These are phyloP conservation scores for Cheilosia urbana DNA, from an alignment of 2,888 invertebrate genomes.

Conservation along the genomic window DNA sequence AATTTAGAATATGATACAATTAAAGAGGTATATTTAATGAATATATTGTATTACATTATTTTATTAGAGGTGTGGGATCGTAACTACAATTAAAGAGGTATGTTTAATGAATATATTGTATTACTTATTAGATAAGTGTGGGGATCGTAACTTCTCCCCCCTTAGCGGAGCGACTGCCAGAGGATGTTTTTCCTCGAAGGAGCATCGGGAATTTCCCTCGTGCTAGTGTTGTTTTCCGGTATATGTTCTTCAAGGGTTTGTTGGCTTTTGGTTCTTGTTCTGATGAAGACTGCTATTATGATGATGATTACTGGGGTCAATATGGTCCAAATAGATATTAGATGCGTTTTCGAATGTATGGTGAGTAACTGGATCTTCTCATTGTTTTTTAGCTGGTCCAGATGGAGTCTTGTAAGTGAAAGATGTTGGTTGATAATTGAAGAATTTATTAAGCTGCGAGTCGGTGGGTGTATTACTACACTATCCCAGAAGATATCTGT, in stretches of 20 bases:
- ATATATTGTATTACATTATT: no score
- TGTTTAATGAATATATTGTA: no score
- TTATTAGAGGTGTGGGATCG: no score
- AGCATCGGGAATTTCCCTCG: neutral
- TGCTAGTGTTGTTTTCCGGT: neutral
- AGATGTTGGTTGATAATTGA: slow-evolving; percentile 13
- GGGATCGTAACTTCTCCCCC: slow-evolving; percentile 18
- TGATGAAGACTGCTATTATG: neutral
- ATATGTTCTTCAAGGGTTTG: neutral
- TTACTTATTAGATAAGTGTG: no score
- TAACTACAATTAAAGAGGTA: no score
- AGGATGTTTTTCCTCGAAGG: neutral
- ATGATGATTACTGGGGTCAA: neutral
- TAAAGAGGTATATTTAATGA: no score
- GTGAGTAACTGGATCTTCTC: slow-evolving; percentile 11
- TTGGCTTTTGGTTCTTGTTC: neutral
- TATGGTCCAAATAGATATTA: neutral
- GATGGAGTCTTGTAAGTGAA: neutral
- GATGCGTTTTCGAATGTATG: neutral
- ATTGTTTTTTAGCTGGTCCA: slow-evolving; percentile 5
- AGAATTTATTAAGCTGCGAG: slow-evolving; percentile 9
- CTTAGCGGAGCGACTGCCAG: slow-evolving; percentile 5
- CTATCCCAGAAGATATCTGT: slow-evolving; percentile 10
- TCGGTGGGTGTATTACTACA: slow-evolving; percentile 5
- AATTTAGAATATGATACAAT: no score